These are phyloP conservation scores for Carassius auratus DNA, from an alignment of 2,113 vertebrate genomes.

Conservation along the genomic window DNA sequence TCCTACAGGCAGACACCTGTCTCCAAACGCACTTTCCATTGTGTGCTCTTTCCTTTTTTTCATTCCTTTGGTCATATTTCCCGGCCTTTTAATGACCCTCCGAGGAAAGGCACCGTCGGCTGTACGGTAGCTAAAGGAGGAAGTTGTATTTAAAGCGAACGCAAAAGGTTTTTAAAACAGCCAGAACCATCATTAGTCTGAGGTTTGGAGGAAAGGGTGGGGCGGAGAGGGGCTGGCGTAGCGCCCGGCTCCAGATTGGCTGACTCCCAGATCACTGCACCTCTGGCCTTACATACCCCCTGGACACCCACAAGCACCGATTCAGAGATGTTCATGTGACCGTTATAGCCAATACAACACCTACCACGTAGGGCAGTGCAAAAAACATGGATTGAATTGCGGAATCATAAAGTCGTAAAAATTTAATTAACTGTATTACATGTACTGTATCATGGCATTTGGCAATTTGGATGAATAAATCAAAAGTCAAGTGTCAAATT, in stretches of 20 bases:
- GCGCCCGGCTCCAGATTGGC: conserved; percentile 67
- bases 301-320: conserved; percentile 35
- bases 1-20: conserved; percentile 3
- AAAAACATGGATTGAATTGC: too few species aligned
- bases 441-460: too few species aligned
- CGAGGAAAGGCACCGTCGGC: background rate
- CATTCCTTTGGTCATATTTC: background rate
- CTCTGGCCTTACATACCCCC: conserved; percentile 73
- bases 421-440: too few species aligned
- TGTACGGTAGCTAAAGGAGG: conserved; percentile 29
- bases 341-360: background rate
- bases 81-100: background rate
- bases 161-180: conserved; percentile 52
- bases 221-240: conserved; percentile 58
- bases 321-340: conserved; percentile 9
- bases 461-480: too few species aligned
- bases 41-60: background rate
- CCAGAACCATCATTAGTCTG: conserved; percentile 76
- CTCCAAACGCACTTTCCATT: conserved; percentile 16
- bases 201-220: conserved; percentile 63
- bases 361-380: background rate
- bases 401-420: too few species aligned
- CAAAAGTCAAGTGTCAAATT: too few species aligned
- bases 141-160: conserved; percentile 68
- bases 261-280: conserved; percentile 70